Percentiles rank a stretch among this genome's conserved stretches.
phyloP scores from a whole-genome alignment of 2,888 invertebrate genomes.

The Rhagium mordax region DNA sequence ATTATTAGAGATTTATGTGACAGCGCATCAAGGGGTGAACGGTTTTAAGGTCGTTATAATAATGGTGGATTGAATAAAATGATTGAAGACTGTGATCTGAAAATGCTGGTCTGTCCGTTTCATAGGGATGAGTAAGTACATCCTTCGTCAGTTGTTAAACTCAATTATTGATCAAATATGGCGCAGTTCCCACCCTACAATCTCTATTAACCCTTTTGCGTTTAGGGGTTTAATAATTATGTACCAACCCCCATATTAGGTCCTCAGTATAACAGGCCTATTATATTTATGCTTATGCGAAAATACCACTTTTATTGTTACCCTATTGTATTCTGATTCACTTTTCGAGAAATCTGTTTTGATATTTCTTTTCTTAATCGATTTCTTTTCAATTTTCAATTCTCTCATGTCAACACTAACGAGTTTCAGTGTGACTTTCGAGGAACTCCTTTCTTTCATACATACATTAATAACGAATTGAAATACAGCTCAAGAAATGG shows the following conservation, averaged over 20 bases:
- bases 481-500: background rate
- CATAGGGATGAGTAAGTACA: conserved; percentile 66
- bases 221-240: conserved; percentile 70
- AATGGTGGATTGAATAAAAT: conserved; percentile 47
- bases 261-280: conserved; percentile 67
- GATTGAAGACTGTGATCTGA: conserved; percentile 56
- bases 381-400: conserved; percentile 53
- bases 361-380: conserved; percentile 57
- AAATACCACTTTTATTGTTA: conserved; percentile 62
- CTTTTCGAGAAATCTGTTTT: conserved; percentile 60
- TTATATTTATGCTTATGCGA: conserved; percentile 66
- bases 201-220: conserved; percentile 70
- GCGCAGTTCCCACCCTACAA: conserved; percentile 69
- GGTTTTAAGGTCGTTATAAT: conserved; percentile 19
- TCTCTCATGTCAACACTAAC: conserved; percentile 27
- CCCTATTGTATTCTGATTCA: conserved; percentile 53
- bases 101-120: conserved; percentile 54
- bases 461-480: background rate
- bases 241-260: conserved; percentile 69
- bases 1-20: background rate
- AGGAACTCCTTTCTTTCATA: background rate
- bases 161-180: conserved; percentile 72
- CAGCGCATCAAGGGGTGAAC: conserved; percentile 13
- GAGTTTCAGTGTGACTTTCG: conserved; percentile 15
- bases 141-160: conserved; percentile 70